These are phyloP conservation scores for Psammodynastes pulverulentus DNA, from an alignment of 2,113 vertebrate species.

Conservation along the genomic window DNA sequence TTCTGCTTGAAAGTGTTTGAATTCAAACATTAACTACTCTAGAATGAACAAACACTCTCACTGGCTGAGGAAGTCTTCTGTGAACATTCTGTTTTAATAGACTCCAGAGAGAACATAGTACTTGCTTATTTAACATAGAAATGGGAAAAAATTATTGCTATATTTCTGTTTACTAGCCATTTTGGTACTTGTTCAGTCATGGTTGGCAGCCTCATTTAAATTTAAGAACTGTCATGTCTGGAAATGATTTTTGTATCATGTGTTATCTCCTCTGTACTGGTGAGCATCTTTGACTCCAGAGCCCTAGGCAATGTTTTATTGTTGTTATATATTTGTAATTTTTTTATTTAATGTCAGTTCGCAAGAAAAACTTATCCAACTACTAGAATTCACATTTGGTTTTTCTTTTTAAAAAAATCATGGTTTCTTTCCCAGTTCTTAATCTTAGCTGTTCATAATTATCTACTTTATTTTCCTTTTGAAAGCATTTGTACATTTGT, in stretches of 20 bases:
- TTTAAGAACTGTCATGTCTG: not conserved
- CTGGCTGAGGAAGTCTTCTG: not conserved
- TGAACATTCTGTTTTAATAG: not conserved
- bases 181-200: not conserved
- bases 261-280: not conserved
- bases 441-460: not conserved
- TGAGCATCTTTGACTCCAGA: not conserved
- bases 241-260: not conserved
- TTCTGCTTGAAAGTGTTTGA: not conserved
- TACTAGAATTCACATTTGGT: not conserved
- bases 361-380: not conserved
- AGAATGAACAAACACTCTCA: not conserved
- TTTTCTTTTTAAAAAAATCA: not conserved
- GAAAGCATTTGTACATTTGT: not conserved
- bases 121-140: not conserved
- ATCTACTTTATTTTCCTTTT: not conserved
- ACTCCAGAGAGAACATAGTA: not conserved
- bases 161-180: not conserved
- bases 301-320: not conserved
- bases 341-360: not conserved
- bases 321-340: not conserved
- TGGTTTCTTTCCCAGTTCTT: not conserved
- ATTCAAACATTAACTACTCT: not conserved
- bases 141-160: not conserved
- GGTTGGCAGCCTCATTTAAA: not conserved